These are phyloP conservation scores for Panurus biarmicus DNA, from an alignment of 2,113 vertebrate species.

Conservation along the genomic window DNA sequence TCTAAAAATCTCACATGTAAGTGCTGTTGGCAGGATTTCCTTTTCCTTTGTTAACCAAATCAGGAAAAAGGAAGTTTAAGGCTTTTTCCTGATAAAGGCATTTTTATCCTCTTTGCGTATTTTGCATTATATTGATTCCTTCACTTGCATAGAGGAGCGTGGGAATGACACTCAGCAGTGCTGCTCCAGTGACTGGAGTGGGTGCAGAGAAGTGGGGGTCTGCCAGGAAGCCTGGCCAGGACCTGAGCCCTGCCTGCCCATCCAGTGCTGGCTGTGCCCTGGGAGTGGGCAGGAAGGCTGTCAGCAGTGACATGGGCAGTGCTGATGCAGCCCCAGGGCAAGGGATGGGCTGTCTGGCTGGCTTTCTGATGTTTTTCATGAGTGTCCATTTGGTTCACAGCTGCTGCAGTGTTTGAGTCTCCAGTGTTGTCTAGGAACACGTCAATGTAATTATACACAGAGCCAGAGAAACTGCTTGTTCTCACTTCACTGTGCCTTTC, in stretches of 20 bases:
- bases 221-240: fast-evolving
- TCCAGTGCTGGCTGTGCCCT: not conserved
- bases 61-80: not conserved
- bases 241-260: not conserved
- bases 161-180: not conserved
- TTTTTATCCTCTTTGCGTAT: not conserved
- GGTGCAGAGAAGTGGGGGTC: not conserved
- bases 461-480: not conserved
- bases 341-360: not conserved
- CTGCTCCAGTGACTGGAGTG: not conserved
- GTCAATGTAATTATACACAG: constrained; percentile 29
- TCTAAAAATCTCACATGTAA: not conserved
- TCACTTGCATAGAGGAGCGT: not conserved
- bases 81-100: no score
- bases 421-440: not conserved
- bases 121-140: not conserved
- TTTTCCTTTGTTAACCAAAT: not conserved
- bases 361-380: not conserved
- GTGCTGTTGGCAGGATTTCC: not conserved
- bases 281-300: not conserved
- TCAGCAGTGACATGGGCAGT: not conserved
- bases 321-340: not conserved
- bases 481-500: constrained; percentile 20
- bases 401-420: constrained; percentile 1
- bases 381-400: not conserved